Percentiles rank a stretch among this genome's conserved stretches.
These are phyloP conservation scores for Syrphus vitripennis DNA, from an alignment of 2,888 invertebrate genomes.

Conservation along the genomic window DNA sequence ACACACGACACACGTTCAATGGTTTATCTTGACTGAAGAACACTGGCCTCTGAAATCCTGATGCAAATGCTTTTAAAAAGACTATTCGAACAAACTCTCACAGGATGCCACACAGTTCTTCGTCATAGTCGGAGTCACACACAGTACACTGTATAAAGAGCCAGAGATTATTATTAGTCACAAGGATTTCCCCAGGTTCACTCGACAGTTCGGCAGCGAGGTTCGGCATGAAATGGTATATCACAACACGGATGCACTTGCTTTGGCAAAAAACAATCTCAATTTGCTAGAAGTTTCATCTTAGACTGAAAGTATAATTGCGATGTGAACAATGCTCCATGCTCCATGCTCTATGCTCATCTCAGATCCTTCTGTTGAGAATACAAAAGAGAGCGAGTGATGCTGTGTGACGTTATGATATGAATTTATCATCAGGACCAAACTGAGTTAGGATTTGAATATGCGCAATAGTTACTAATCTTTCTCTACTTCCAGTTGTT, in stretches of 20 bases:
- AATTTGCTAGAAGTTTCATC: conserved; percentile 51
- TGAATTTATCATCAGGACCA: conserved; percentile 21
- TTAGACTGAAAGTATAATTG: conserved; percentile 58
- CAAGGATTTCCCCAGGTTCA: conserved; percentile 61
- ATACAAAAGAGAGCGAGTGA: not conserved
- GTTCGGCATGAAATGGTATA: conserved; percentile 61
- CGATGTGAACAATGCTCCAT: conserved; percentile 50
- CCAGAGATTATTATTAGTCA: conserved; percentile 25
- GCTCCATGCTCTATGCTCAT: not conserved
- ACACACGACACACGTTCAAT: conserved; percentile 55
- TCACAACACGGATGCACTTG: conserved; percentile 18
- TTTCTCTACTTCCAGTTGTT: not conserved
- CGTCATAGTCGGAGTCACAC: not conserved
- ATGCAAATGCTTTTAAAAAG: conserved; percentile 60
- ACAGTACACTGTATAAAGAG: conserved; percentile 24
- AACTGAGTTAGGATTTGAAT: conserved; percentile 20
- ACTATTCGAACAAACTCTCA: conserved; percentile 36
- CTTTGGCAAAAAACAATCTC: conserved; percentile 39
- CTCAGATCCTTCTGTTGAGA: conserved; percentile 5
- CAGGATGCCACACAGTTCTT: conserved; percentile 46
- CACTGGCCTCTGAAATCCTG: conserved; percentile 34
- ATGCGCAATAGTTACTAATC: conserved; percentile 45
- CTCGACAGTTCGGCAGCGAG: no score
- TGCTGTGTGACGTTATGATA: conserved; percentile 39
- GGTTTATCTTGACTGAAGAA: conserved; percentile 58